These are phyloP conservation scores for Macquaria australasica DNA, from an alignment of 2,113 vertebrate species.

Conservation along the genomic window DNA sequence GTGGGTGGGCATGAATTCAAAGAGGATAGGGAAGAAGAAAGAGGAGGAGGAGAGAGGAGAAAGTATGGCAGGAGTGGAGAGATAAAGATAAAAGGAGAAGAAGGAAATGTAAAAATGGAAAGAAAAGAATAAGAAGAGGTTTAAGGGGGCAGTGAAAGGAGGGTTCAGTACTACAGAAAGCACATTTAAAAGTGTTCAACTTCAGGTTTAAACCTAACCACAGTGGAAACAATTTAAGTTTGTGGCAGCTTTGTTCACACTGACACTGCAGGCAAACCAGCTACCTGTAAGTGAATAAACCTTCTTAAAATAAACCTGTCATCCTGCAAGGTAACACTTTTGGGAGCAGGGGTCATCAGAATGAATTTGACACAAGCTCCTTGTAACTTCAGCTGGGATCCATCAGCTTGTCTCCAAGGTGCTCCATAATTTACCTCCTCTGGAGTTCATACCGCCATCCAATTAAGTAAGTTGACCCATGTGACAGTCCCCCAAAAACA, in stretches of 20 bases:
- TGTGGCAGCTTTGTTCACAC: background rate
- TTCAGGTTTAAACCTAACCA: background rate
- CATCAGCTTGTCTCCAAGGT: conserved; percentile 27
- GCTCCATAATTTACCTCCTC: conserved; percentile 9
- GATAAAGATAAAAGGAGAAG: background rate
- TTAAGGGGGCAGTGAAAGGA: background rate
- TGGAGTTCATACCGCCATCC: conserved; percentile 31
- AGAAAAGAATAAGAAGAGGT: background rate
- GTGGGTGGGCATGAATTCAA: background rate
- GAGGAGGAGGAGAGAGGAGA: background rate
- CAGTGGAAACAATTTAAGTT: background rate
- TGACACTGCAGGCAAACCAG: conserved; percentile 2
- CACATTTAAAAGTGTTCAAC: background rate
- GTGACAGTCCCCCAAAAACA: conserved; percentile 2
- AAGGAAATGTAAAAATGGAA: background rate
- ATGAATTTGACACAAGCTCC: conserved; percentile 37
- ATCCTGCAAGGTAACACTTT: conserved; percentile 20
- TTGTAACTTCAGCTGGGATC: conserved; percentile 45
- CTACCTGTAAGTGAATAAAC: conserved; percentile 17
- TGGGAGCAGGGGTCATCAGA: conserved; percentile 29
- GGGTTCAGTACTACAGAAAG: background rate
- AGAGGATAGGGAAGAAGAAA: background rate
- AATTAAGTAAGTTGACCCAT: conserved; percentile 34
- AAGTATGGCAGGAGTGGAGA: background rate
- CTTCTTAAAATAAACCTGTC: conserved; percentile 43